Evolutionary conservation across 1,140 invertebrate genomes (phyloP).

Genomic region (Apolygus lucorum): DNA sequence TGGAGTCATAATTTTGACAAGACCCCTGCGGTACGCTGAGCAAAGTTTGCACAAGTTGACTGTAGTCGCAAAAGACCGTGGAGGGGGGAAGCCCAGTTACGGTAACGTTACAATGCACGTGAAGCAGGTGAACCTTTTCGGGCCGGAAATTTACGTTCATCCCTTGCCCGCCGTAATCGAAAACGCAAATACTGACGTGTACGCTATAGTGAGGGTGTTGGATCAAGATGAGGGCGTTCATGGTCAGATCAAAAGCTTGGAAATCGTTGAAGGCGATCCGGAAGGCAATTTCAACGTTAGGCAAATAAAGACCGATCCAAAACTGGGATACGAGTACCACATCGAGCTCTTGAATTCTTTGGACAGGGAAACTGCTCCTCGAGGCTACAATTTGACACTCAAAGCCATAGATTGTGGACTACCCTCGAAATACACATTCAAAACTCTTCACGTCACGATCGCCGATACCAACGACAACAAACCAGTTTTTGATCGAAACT

Average conservation of each 20-base stretch:
- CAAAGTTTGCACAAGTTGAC: slow-evolving; percentile 59
- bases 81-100: slow-evolving; percentile 49
- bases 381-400: slow-evolving; percentile 77
- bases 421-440: slow-evolving; percentile 63
- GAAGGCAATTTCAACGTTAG: slow-evolving; percentile 64
- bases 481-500: slow-evolving; percentile 75
- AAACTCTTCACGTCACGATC: slow-evolving; percentile 62
- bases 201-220: slow-evolving; percentile 74
- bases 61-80: slow-evolving; percentile 71
- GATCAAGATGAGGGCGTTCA: slow-evolving; percentile 75
- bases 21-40: slow-evolving; percentile 58
- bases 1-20: slow-evolving; percentile 74
- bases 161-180: slow-evolving; percentile 73
- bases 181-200: slow-evolving; percentile 73
- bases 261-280: slow-evolving; percentile 79
- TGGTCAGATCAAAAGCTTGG: slow-evolving; percentile 70
- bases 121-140: slow-evolving; percentile 71
- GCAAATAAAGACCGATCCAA: not conserved
- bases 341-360: slow-evolving; percentile 64
- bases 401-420: slow-evolving; percentile 71
- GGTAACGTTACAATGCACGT: slow-evolving; percentile 67
- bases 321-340: slow-evolving; percentile 54
- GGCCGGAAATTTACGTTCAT: slow-evolving; percentile 71
- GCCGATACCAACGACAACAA: slow-evolving; percentile 72
- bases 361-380: slow-evolving; percentile 60